Base-by-base conservation (phyloP, 2,113 vertebrate species). In the Microtus montanus region DNA sequence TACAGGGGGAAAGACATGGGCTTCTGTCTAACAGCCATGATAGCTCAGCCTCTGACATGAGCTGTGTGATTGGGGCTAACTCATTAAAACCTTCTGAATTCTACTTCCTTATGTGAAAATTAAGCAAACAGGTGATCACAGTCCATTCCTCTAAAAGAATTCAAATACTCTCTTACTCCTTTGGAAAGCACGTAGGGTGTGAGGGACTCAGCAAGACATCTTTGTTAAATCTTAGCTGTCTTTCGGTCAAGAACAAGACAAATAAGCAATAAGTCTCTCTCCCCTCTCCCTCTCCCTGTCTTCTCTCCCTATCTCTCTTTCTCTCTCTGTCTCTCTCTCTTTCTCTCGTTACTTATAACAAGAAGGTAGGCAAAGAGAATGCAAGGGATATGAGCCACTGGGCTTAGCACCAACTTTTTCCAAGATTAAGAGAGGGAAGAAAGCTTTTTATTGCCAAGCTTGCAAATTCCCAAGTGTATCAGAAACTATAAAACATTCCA, bases 381-480 rank as follows among this genome's bases (percentile, higher is more conserved):
- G 41, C 95, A 44, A 12, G 68, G 79, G 54, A 74, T 95, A 87
- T 63, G 90, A 47, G 89, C 78, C 77, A 66, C 58, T n/a, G n/a
- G 85, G 75, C 15, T 70, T 80, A 87, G 75, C 44, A 82, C 96
- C 93, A 97, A 86, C 73, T 54, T 92, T 93, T 96, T 95, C 96
- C 86, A 94, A 92, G 87, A 97, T 94, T 85, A 47, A 91, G 68
- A 70, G 77, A 96, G 15, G 80, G 80, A 95, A 86, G 94, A 96
- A 78, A 87, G 89, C 91, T 95, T 70, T 58, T 71, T 52, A 47
- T 63, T 54, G 92, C 95, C 79, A 95, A 90, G 75, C 70, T 95
- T 96, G 87, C 86, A 96, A 98, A 96, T 96, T 94, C 95, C 90
- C 93, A 90, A 97, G 82, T 96, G 78, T 91, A 90, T 96, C 90